A percentile compares a stretch with the other conserved stretches of the same genome.
phyloP scores from a whole-genome alignment of 2,888 invertebrate genomes.

The Ochropleura leucogaster region DNA sequence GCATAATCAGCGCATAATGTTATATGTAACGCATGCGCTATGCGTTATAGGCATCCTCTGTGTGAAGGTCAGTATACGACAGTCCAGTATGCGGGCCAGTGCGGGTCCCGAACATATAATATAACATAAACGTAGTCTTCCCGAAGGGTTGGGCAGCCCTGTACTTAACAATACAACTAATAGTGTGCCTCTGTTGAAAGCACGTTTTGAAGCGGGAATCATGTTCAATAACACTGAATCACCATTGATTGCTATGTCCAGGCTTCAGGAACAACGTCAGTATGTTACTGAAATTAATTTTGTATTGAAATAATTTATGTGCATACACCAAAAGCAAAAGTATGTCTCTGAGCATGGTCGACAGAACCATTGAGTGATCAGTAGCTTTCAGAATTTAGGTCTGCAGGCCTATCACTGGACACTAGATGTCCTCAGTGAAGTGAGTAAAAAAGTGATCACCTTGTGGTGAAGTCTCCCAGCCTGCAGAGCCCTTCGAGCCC shows the following conservation, averaged over 20 bases:
- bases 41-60: too few species aligned
- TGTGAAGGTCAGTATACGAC: neutral
- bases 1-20: neutral
- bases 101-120: too few species aligned
- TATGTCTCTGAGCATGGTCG: neutral
- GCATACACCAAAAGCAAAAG: neutral
- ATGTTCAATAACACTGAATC: neutral
- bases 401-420: neutral
- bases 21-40: too few species aligned
- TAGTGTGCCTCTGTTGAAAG: too few species aligned
- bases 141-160: too few species aligned
- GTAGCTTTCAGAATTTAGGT: neutral
- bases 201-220: too few species aligned
- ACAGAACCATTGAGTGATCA: neutral
- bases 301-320: too few species aligned
- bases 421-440: too few species aligned
- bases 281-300: neutral
- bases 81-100: neutral
- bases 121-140: too few species aligned
- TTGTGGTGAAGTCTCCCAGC: conserved; percentile 94
- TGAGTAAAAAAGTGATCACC: conserved; percentile 66
- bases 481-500: conserved; percentile 92
- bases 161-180: too few species aligned
- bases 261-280: neutral
- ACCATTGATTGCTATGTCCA: neutral